Evolutionary conservation across 2,113 vertebrate species (phyloP), one percentile per base, ranked within the genome.

Genomic region (Hyaena hyaena): DNA sequence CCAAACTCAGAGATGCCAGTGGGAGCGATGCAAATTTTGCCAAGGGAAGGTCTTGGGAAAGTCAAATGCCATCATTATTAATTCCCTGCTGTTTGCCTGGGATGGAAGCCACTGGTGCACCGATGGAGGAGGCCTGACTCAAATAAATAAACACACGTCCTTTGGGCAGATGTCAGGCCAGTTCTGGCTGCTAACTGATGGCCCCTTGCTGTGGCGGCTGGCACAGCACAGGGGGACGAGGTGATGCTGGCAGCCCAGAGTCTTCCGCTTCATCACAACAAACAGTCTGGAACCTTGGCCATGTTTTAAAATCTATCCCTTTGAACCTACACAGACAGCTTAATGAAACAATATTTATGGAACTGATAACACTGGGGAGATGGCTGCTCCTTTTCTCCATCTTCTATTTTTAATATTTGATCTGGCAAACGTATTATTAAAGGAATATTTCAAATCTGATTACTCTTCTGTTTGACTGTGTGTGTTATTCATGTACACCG

Each of bases 361-460:
- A 74, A 85, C 48, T 12, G 79, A 86, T 91, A 83, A 88, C 88
- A 45, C 90, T 89, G 74, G 90, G 96, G 88, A 92, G 88, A 86
- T 0, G 26, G 65, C 83, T 93, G 73, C 66, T 95, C n/a, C 68
- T 96, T 93, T 98, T 96, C 93, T 96, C 69, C 83, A 31, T 97
- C 43, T 96, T 96, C 88, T 98, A 77, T 98, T 98, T 98, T 98
- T 97, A 98, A 96, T 97, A 96, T 98, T 97, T 96, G 91, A 98
- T 97, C 90, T 98, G 95, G 95, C 79, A 98, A 95, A 97, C 33
- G 14, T 90, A 80, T 98, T 98, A 98, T 98, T 97, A 97, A 98
- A 98, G 91, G 93, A 98, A 98, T 98, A 95, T 98, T 98, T 98
- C 97, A 97, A 96, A 97, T 92, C 96, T 97, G 97, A 98, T 98